phyloP scores from a whole-genome alignment of 2,888 invertebrate species.

The Metallyticus violacea region DNA sequence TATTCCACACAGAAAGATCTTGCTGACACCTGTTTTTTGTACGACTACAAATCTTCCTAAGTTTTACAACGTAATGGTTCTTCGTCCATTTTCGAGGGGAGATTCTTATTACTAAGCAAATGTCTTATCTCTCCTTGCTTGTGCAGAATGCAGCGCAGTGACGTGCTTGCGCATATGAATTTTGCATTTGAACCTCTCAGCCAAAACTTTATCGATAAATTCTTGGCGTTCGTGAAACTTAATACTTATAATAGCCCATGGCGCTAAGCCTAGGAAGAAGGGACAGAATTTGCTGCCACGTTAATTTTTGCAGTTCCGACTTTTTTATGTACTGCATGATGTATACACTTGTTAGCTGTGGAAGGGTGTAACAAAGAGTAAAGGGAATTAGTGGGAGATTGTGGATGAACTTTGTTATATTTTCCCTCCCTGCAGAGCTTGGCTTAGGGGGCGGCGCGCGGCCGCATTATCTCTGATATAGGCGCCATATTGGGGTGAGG shows the following conservation, averaged over 20 bases:
- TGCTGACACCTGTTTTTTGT: too few relatives aligned
- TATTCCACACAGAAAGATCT: too few relatives aligned
- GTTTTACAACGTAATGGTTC: background rate
- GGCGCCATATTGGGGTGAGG: background rate
- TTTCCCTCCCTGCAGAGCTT: background rate
- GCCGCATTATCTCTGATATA: background rate
- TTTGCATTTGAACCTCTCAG: background rate
- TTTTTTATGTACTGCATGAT: background rate
- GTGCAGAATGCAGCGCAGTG: background rate
- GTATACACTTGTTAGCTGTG: background rate
- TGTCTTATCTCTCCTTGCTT: background rate
- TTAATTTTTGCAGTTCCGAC: background rate
- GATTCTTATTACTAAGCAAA: background rate
- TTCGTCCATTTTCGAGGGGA: background rate
- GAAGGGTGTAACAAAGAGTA: background rate
- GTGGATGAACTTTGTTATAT: background rate
- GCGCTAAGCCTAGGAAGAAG: background rate
- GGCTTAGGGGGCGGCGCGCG: background rate
- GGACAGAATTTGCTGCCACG: background rate
- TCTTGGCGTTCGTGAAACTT: background rate
- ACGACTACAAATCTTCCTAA: background rate
- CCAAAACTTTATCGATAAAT: slow-evolving; percentile 5
- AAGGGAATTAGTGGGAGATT: background rate
- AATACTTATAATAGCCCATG: background rate
- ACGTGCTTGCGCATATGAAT: background rate